Evolutionary conservation across 2,797 vertebrate genomes (phyloP).

Genomic region (Sebastes baramenuke): DNA sequence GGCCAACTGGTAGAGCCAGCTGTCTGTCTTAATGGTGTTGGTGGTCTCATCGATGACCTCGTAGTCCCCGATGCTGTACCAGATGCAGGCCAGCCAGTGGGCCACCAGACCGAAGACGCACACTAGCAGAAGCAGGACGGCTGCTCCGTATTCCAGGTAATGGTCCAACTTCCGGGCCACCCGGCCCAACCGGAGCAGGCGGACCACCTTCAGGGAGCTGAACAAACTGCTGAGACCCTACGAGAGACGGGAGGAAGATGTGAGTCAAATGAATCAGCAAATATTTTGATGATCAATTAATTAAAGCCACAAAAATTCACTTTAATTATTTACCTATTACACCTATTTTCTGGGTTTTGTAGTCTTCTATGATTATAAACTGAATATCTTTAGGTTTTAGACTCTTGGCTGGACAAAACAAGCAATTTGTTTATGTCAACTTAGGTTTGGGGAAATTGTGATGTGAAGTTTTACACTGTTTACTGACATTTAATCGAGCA

Average conservation of each 20-base stretch:
- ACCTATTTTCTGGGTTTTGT: too few relatives aligned
- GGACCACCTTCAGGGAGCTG: constrained; percentile 96
- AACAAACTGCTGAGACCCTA: constrained; percentile 98
- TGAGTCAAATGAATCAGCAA: neutral
- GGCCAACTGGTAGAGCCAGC: constrained; percentile 96
- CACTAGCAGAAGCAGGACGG: constrained; percentile 93
- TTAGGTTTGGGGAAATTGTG: neutral
- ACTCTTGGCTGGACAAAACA: neutral
- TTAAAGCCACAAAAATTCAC: neutral
- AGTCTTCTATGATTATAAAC: neutral
- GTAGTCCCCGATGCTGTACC: constrained; percentile 98
- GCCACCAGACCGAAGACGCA: constrained; percentile 96
- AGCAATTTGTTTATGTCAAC: neutral
- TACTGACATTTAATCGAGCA: neutral
- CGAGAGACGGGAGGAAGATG: neutral
- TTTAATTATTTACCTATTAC: too few relatives aligned
- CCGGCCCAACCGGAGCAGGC: constrained; percentile 91
- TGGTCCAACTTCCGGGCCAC: constrained; percentile 97
- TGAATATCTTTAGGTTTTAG: neutral
- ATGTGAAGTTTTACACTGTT: neutral
- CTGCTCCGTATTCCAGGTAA: constrained; percentile 96
- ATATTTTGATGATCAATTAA: neutral
- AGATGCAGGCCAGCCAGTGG: constrained; percentile 98
- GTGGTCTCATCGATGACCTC: constrained; percentile 94
- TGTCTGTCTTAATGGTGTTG: constrained; percentile 94